phyloP scores from a whole-genome alignment of 1,140 invertebrate species.

The Pseudoatta argentina region DNA sequence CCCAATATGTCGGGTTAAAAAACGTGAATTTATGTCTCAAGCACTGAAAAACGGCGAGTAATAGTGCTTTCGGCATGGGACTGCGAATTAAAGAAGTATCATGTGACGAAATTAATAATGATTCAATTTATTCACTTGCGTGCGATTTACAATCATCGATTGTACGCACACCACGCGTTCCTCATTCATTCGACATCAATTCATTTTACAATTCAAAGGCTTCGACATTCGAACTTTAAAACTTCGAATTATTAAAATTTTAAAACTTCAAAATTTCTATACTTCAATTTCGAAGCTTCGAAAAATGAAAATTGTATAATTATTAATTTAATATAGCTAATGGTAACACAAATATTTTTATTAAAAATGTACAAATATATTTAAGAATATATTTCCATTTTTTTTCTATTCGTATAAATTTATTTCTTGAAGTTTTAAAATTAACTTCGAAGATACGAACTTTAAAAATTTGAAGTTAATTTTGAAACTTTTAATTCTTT shows the following conservation, averaged over 20 bases:
- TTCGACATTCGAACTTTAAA: no score
- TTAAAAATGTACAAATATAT: background rate
- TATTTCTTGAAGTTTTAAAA: no score
- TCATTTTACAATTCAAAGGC: background rate
- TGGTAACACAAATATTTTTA: background rate
- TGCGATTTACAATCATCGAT: background rate
- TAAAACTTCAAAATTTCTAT: no score
- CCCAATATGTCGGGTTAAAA: background rate
- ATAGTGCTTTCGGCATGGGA: background rate
- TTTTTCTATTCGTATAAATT: background rate
- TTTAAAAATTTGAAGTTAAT: no score
- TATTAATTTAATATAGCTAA: no score
- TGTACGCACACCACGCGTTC: background rate
- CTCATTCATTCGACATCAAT: slow-evolving; percentile 31
- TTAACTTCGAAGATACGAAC: no score
- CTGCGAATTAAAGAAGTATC: slow-evolving; percentile 3
- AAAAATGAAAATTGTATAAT: no score
- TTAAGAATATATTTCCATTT: no score
- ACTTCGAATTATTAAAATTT: no score
- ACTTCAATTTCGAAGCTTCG: no score
- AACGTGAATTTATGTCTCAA: background rate
- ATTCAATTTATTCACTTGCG: background rate
- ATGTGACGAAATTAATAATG: background rate
- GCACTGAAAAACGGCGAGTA: background rate
- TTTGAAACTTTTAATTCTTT: no score